Evolutionary conservation across 2,797 vertebrate species (phyloP).

Genomic region (Oreochromis grahami): DNA sequence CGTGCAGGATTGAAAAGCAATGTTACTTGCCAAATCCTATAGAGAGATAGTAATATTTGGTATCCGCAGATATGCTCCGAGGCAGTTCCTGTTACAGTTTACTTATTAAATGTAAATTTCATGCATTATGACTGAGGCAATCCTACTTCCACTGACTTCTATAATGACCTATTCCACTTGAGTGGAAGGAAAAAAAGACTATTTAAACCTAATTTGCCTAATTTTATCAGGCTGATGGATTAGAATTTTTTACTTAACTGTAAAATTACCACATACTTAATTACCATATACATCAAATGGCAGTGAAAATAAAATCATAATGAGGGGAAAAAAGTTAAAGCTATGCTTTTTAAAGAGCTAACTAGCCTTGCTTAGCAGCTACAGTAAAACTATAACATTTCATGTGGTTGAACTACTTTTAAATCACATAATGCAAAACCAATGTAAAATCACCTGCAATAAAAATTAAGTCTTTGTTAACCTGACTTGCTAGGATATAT

Average conservation of each 20-base stretch:
- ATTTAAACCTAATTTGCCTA: not conserved
- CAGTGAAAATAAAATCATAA: not conserved
- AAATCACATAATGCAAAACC: not conserved
- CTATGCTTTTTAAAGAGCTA: too few species aligned
- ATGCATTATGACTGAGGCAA: not conserved
- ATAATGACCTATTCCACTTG: not conserved
- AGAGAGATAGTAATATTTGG: not conserved
- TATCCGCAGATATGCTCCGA: not conserved
- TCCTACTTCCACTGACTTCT: not conserved
- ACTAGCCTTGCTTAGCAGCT: not conserved
- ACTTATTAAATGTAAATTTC: not conserved
- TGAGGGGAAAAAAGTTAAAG: not conserved
- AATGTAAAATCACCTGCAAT: not conserved
- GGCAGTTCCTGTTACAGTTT: not conserved
- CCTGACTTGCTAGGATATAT: not conserved
- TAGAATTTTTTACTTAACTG: not conserved
- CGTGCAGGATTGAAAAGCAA: not conserved
- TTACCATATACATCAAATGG: not conserved
- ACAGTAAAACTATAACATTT: not conserved
- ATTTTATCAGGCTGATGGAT: not conserved
- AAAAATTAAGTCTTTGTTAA: not conserved
- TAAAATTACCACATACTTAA: not conserved
- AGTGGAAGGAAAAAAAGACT: not conserved
- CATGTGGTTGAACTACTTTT: not conserved
- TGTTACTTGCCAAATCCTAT: not conserved